A percentile compares a stretch with the other conserved stretches of the same genome.
phyloP scores from a whole-genome alignment of 2,888 invertebrate species.

The Neria commutata region DNA sequence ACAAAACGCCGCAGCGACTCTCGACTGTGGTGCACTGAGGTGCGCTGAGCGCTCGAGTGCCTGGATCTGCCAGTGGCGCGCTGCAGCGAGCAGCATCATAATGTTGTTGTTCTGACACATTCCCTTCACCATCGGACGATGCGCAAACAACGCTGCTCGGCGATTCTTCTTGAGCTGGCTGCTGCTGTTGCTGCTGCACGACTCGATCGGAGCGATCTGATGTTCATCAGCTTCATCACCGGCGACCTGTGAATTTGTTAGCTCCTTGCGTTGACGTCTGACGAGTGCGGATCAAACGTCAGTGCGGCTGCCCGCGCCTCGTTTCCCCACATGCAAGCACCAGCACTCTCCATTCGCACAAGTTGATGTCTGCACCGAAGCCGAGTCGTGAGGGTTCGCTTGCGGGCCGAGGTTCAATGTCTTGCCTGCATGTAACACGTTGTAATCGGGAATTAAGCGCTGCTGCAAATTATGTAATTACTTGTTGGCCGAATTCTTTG shows the following conservation, averaged over 20 bases:
- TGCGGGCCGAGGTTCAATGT: background rate
- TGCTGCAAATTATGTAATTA: conserved; percentile 16
- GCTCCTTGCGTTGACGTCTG: conserved; percentile 22
- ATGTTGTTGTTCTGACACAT: background rate
- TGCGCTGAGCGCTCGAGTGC: background rate
- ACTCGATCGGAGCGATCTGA: conserved; percentile 1
- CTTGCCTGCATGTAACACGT: background rate
- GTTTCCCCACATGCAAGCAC: background rate
- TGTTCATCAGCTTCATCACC: conserved; percentile 3
- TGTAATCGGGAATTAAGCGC: conserved; percentile 13
- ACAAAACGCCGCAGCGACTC: conserved; percentile 56
- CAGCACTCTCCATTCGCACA: background rate
- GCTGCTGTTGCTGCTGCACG: background rate
- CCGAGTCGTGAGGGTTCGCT: background rate
- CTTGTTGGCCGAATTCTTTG: conserved; percentile 17
- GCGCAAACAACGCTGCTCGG: background rate
- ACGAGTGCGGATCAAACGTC: conserved; percentile 13
- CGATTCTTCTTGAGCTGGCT: conserved; percentile 7
- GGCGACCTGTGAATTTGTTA: conserved; percentile 16
- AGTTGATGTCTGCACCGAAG: background rate
- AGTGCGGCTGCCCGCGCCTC: conserved; percentile 1
- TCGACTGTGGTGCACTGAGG: background rate
- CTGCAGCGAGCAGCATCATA: conserved; percentile 8
- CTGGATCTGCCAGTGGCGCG: conserved; percentile 4
- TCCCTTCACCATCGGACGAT: background rate